A percentile compares a stretch with the other conserved stretches of the same genome.
These are phyloP conservation scores for Biston stratarius DNA, from an alignment of 2,888 invertebrate genomes.

Conservation along the genomic window DNA sequence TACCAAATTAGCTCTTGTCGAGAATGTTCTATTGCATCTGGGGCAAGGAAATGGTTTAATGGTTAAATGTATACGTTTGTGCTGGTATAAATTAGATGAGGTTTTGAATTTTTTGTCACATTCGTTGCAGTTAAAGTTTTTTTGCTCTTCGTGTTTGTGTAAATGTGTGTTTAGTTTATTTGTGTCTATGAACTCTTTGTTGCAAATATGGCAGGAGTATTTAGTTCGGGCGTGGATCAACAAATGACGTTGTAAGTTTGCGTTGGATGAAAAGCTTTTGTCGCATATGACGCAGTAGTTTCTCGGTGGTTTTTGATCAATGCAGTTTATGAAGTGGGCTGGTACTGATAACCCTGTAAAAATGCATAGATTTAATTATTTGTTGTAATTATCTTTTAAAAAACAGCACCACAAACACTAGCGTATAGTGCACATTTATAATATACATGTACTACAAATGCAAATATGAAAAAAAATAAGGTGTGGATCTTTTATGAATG, in stretches of 20 bases:
- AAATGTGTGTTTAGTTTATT: slow-evolving; percentile 44
- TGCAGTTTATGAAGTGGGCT: slow-evolving; percentile 17
- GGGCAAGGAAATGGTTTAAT: slow-evolving; percentile 54
- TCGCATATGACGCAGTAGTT: slow-evolving; percentile 46
- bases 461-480: no score
- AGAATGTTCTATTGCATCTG: slow-evolving; percentile 49
- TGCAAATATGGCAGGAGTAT: slow-evolving; percentile 45
- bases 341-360: slow-evolving; percentile 61
- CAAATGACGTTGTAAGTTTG: slow-evolving; percentile 49
- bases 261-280: slow-evolving; percentile 45
- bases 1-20: slow-evolving; percentile 49
- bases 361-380: not conserved
- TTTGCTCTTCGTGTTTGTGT: slow-evolving; percentile 43
- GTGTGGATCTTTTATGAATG: no score
- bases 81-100: slow-evolving; percentile 58
- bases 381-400: not conserved
- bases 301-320: slow-evolving; percentile 2
- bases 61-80: slow-evolving; percentile 52
- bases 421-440: no score
- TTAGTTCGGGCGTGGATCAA: slow-evolving; percentile 41
- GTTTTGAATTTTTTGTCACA: slow-evolving; percentile 61
- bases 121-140: slow-evolving; percentile 50
- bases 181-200: slow-evolving; percentile 38
- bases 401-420: not conserved
- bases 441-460: no score